Conservation (phyloP, 1,140 invertebrate genomes). For the Drosophila tani region DNA sequence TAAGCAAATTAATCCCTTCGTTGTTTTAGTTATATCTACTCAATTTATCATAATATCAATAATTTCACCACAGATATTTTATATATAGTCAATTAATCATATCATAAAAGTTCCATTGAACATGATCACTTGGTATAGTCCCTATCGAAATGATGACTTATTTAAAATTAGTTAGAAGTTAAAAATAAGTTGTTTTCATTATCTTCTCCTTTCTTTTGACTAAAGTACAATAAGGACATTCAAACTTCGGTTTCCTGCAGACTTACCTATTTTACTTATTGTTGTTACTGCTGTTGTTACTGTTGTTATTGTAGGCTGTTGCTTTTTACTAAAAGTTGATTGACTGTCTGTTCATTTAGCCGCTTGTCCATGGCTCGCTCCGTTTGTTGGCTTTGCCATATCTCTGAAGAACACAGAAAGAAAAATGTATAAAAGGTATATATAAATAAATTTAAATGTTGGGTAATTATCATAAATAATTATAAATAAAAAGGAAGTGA, state of each 20-base stretch:
- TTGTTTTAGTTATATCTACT: too few species aligned
- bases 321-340: conserved; percentile 79
- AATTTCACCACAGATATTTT: too few species aligned
- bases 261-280: conserved; percentile 12
- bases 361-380: conserved; percentile 70
- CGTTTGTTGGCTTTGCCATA: conserved; percentile 68
- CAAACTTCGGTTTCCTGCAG: not conserved
- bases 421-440: not conserved
- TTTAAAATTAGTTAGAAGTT: too few species aligned
- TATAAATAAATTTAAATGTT: not conserved
- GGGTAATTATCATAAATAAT: not conserved
- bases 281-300: conserved; percentile 37
- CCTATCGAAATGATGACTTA: too few species aligned
- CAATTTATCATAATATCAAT: too few species aligned
- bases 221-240: not conserved
- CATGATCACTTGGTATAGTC: too few species aligned
- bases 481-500: too few species aligned
- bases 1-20: too few species aligned
- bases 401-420: conserved; percentile 21
- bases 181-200: too few species aligned
- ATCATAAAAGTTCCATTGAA: too few species aligned
- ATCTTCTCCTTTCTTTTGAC: too few species aligned
- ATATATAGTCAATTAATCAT: too few species aligned
- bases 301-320: conserved; percentile 52
- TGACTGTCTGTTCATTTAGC: conserved; percentile 82